Percentiles rank a stretch among this genome's conserved stretches.
Evolutionary conservation across 2,113 vertebrate species (phyloP).

Genomic region (Prochilodus magdalenae): DNA sequence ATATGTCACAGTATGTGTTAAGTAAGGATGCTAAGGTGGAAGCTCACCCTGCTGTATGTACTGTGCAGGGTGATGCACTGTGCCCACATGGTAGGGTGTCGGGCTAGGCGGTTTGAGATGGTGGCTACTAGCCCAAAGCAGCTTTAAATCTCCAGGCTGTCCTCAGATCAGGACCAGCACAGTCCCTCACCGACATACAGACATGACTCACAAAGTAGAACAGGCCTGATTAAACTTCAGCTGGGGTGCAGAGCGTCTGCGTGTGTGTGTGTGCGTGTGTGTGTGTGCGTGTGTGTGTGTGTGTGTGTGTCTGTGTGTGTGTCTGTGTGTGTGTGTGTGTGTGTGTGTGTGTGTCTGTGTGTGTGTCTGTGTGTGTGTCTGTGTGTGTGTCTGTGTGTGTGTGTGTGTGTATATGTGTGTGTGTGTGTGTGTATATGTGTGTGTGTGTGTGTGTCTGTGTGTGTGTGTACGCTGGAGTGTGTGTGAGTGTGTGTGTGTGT

Average conservation of each 20-base stretch:
- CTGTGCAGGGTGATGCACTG: background rate
- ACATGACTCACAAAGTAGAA: constrained; percentile 1
- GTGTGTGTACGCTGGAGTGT: no score
- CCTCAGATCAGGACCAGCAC: background rate
- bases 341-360: no score
- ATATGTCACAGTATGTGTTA: background rate
- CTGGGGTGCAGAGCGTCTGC: background rate
- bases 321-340: no score
- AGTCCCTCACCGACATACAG: constrained; percentile 4
- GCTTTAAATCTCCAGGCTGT: constrained; percentile 5
- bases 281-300: background rate
- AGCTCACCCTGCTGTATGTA: no score
- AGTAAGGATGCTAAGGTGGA: background rate
- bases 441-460: no score
- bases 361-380: no score
- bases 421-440: no score
- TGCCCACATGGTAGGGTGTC: background rate
- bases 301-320: no score
- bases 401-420: no score
- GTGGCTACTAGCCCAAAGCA: background rate
- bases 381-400: no score
- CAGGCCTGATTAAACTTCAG: constrained; percentile 5
- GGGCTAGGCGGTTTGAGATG: background rate
- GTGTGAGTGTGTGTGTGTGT: no score
- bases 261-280: constrained; percentile 20